Evolutionary conservation across 2,888 invertebrate genomes (phyloP), one percentile per base, ranked within the genome.

Genomic region (Hofmannophila pseudospretella): DNA sequence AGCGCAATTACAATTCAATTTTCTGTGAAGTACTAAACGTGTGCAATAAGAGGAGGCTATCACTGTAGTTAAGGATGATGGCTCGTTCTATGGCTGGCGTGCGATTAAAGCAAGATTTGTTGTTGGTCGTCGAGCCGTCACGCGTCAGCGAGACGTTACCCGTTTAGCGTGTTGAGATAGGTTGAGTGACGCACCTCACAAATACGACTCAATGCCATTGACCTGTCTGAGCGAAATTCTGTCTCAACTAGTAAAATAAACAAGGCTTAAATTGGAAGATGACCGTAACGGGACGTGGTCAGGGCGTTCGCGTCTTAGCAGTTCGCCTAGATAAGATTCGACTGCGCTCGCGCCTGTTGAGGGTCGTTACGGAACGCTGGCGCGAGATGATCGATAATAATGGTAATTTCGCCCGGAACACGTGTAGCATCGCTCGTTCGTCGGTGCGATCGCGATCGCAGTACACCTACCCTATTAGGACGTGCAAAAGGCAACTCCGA

Each of bases 381-480:
- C 68, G 76, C 74, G 65, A 74, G 86, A 85, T 82, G 81, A 82
- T 84, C 85, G 85, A 85, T 86, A 86, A 86, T 85, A 84, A 86
- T 86, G 86, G 86, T 85, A 85, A 85, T 86, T 85, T 81, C 54
- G 67, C 64, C 40, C 51, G 58, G 61, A 76, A 81, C 85, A 84
- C 84, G 82, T 85, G 85, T 85, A 73, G 66, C 73, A 75, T 81
- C 79, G 77, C 59, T 64, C 66, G 67, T 60, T 67, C 66, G 64
- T 53, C 61, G 74, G 65, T 58, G 67, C 67, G 76, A 80, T 79
- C 72, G 70, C 63, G 62, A 74, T 77, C 71, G 58, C 64, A 46
- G 49, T 50, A 64, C 58, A 63, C 71, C 64, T 58, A 61, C 70
- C 84, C 75, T 78, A 81, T 78, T 82, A 82, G 79, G 68, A 76